Percentiles rank a stretch among this genome's conserved stretches.
These are phyloP conservation scores for Trachythela sp. DNA, from an alignment of 64 coral and sea anemone genomes.

Conservation along the genomic window DNA sequence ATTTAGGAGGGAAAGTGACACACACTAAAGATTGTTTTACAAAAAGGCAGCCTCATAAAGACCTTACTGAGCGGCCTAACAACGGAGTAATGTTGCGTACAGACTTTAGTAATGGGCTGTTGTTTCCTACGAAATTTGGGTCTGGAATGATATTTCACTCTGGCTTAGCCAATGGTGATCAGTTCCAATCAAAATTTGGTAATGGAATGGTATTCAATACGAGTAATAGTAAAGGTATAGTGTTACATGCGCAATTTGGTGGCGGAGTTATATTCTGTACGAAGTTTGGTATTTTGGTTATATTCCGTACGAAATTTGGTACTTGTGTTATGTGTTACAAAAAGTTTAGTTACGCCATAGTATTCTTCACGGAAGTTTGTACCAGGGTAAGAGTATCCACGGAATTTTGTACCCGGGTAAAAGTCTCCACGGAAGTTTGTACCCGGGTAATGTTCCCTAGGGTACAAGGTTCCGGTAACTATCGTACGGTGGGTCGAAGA, in stretches of 20 bases:
- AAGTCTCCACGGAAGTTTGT: not conserved
- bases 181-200: not conserved
- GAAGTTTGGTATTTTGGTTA: not conserved
- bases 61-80: no score
- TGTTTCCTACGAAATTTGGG: no score
- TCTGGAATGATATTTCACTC: not conserved
- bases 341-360: not conserved
- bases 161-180: not conserved
- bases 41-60: no score
- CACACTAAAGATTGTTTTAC: no score
- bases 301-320: not conserved
- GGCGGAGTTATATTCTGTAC: not conserved
- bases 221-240: not conserved
- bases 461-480: not conserved
- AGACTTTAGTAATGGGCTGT: no score
- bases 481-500: not conserved
- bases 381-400: not conserved
- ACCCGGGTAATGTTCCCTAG: not conserved
- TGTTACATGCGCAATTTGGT: not conserved
- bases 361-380: not conserved
- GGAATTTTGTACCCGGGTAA: not conserved
- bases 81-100: no score
- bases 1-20: no score
- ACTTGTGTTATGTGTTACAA: not conserved
- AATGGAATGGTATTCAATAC: not conserved